phyloP scores from a whole-genome alignment of 2,797 vertebrate genomes.

The Crossoptilon crossoptilon region DNA sequence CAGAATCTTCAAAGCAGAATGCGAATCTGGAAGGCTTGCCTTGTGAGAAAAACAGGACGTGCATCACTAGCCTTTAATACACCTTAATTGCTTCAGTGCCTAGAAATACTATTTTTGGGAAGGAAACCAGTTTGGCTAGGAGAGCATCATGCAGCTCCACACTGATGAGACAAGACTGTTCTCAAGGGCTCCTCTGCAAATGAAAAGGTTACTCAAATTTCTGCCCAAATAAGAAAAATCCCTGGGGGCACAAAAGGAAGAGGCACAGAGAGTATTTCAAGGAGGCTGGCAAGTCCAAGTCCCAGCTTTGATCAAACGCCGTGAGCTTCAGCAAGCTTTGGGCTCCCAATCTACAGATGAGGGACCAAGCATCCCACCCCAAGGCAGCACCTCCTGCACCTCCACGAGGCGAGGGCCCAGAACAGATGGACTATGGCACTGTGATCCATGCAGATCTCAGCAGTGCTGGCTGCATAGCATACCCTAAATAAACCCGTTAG shows the following conservation, averaged over 20 bases:
- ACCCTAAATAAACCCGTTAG: not conserved
- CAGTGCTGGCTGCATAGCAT: not conserved
- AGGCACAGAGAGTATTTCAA: not conserved
- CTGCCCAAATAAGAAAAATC: not conserved
- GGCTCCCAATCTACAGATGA: not conserved
- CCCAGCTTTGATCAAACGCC: not conserved
- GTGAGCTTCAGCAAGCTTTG: not conserved
- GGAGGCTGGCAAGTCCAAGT: not conserved
- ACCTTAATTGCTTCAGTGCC: slow-evolving; percentile 12
- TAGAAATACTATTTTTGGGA: not conserved
- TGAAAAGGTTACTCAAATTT: not conserved
- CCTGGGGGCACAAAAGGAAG: not conserved
- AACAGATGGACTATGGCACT: fast-evolving
- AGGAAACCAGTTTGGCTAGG: slow-evolving; percentile 48
- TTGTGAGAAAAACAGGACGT: slow-evolving; percentile 19
- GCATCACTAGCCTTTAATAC: slow-evolving; percentile 1
- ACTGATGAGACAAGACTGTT: not conserved
- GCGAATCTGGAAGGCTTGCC: slow-evolving; percentile 27
- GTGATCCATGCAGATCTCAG: not conserved
- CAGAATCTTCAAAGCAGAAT: slow-evolving; percentile 2
- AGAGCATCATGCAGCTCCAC: not conserved
- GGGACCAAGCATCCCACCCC: not conserved
- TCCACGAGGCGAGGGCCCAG: not conserved
- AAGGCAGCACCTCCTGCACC: not conserved
- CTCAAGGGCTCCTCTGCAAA: slow-evolving; percentile 9